A percentile compares a stretch with the other conserved stretches of the same genome.
Conservation (phyloP, 2,888 invertebrate genomes). For the Andricus quercusramuli region DNA sequence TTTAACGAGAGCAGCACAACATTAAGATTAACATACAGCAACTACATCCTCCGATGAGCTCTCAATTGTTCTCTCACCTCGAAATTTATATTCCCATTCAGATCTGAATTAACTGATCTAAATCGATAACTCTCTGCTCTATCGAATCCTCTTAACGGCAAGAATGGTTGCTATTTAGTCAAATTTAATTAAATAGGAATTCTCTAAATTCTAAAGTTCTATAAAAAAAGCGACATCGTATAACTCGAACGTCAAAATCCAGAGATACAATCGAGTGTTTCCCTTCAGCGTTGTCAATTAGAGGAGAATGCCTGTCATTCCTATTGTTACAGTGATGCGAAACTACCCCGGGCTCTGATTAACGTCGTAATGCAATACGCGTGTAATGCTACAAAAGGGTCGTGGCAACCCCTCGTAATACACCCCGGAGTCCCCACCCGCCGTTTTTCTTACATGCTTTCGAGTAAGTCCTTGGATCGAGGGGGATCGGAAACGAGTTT, state of each 20-base stretch:
- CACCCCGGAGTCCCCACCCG: conserved; percentile 18
- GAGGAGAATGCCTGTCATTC: conserved; percentile 41
- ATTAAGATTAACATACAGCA: too few species aligned
- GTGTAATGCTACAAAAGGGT: conserved; percentile 63
- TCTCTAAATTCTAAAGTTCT: neutral
- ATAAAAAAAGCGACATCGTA: neutral
- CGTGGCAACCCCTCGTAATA: conserved; percentile 52
- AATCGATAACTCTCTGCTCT: neutral
- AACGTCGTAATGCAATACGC: conserved; percentile 60
- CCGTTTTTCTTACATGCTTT: conserved; percentile 14
- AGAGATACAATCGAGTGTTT: neutral
- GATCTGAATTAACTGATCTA: neutral
- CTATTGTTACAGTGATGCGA: conserved; percentile 23
- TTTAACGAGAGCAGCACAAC: too few species aligned
- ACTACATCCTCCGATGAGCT: too few species aligned
- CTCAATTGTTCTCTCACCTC: too few species aligned
- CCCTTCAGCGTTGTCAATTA: conserved; percentile 31
- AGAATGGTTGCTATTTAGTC: neutral
- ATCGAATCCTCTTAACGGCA: neutral
- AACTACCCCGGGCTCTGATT: conserved; percentile 37
- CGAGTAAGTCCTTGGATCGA: conserved; percentile 8
- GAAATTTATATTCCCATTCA: neutral
- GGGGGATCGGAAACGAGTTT: conserved; percentile 28
- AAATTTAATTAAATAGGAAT: neutral
- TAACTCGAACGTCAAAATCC: neutral